A percentile compares a stretch with the other conserved stretches of the same genome.
phyloP scores from a whole-genome alignment of 2,888 invertebrate genomes.

The Yponomeuta evonymella region DNA sequence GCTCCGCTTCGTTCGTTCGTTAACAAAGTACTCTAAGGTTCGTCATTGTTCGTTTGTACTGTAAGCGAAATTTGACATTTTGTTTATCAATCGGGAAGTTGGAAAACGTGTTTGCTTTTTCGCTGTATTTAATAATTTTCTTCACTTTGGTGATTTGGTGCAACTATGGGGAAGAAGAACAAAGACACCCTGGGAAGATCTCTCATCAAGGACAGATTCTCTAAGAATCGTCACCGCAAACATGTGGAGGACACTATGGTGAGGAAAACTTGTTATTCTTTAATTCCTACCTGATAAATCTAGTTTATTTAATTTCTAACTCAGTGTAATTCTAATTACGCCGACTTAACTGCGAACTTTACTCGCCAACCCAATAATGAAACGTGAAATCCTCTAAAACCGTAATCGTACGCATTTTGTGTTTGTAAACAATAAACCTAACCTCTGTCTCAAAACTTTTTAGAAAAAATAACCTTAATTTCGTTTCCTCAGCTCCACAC shows the following conservation, averaged over 20 bases:
- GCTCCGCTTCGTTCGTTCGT: too few species aligned
- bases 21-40: too few species aligned
- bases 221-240: conserved; percentile 77
- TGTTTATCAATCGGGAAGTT: neutral
- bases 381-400: neutral
- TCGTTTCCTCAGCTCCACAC: conserved; percentile 81
- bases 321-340: neutral
- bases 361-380: too few species aligned
- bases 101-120: conserved; percentile 2
- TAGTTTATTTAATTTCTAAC: neutral
- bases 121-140: neutral
- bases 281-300: neutral
- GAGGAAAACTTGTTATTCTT: conserved; percentile 29
- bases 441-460: neutral
- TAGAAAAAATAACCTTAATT: too few species aligned
- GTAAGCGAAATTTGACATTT: too few species aligned
- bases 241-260: conserved; percentile 86
- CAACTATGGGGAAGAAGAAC: conserved; percentile 83
- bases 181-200: conserved; percentile 81
- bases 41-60: too few species aligned
- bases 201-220: conserved; percentile 85
- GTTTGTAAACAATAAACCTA: neutral
- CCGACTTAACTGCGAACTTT: too few species aligned
- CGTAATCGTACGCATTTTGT: neutral
- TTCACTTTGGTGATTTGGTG: neutral